Evolutionary conservation across 2,797 vertebrate genomes (phyloP), one percentile per base, ranked within the genome.

Genomic region (Nyctalus aviator): DNA sequence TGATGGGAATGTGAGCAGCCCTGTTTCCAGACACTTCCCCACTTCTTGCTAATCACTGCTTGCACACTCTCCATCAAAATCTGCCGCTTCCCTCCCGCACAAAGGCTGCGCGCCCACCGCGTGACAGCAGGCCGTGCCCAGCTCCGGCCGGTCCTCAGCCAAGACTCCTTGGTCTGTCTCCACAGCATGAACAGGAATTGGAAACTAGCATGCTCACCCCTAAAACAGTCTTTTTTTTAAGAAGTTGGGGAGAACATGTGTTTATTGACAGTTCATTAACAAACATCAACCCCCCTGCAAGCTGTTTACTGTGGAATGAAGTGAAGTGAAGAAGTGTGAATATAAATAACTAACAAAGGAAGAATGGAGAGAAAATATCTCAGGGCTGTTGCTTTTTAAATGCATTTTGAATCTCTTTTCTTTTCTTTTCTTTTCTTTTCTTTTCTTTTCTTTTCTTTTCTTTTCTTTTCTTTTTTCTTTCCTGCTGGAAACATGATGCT

Each of bases 231-330:
- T 90, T 89, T 94, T 94, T 94, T 76, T 94, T 27, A 96, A 93
- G 96, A 97, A 96, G 92, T 95, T 84, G 1, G 93, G 90, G 44
- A 95, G 96, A 82, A 94, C 90, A 6, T 97, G 96, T 97, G 97
- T 97, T 98, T 97, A 97, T 97, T 98, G 98, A 97, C 98, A 98
- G 96, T 97, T 97, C 98, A 98, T 98, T 98, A 98, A 98, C 97
- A 98, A 98, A 98, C 97, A 98, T 97, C 97, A 97, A 93, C 97
- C 97, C 94, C 94, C 95, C 97, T 93, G 95, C 97, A 97, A 97
- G 97, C 98, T 98, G 98, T 97, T 98, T 97, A 97, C 88, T 48
- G 95, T 96, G 95, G 94, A 95, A 91, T 1, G 88, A 86, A 50
- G 94, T 93, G 91, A 97, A 97, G 94, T 85, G 94, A 93, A 97